A percentile compares a stretch with the other conserved stretches of the same genome.
Evolutionary conservation across 1,140 invertebrate species (phyloP).

Genomic region (Atopsyche davidsoni): DNA sequence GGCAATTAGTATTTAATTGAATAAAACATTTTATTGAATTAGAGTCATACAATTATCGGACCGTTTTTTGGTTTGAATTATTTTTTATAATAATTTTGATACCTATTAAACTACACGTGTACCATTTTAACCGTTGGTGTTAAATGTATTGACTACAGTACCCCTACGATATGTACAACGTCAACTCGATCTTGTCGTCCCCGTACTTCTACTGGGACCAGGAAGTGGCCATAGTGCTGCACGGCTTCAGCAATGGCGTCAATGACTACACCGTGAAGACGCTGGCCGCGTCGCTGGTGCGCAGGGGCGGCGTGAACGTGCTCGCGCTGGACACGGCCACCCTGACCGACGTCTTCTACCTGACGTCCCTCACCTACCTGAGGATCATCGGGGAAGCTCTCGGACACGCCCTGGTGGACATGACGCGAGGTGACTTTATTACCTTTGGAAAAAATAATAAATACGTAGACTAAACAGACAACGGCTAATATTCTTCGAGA

Average conservation of each 20-base stretch:
- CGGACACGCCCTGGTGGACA: slow-evolving; percentile 33
- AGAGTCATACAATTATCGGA: too few relatives aligned
- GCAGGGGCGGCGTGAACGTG: slow-evolving; percentile 40
- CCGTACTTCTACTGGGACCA: slow-evolving; percentile 23
- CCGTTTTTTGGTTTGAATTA: too few relatives aligned
- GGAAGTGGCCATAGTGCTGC: slow-evolving; percentile 34
- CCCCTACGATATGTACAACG: too few relatives aligned
- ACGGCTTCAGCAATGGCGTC: slow-evolving; percentile 39
- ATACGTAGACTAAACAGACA: too few relatives aligned
- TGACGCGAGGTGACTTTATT: slow-evolving; percentile 34
- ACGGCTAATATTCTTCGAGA: neutral
- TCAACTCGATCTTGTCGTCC: slow-evolving; percentile 26
- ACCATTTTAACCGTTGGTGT: slow-evolving; percentile 26
- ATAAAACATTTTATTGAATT: too few relatives aligned
- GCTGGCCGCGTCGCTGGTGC: slow-evolving; percentile 37
- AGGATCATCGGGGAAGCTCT: slow-evolving; percentile 35
- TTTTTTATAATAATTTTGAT: too few relatives aligned
- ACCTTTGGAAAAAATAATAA: too few relatives aligned
- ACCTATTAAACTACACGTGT: slow-evolving; percentile 31
- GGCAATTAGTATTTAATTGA: too few relatives aligned
- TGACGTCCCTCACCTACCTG: slow-evolving; percentile 39
- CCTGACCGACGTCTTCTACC: slow-evolving; percentile 37
- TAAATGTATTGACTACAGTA: too few relatives aligned
- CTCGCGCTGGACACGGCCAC: slow-evolving; percentile 38
- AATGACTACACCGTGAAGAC: slow-evolving; percentile 35